Evolutionary conservation across 2,113 vertebrate genomes (phyloP).

Genomic region (Plecturocebus donacophilus): DNA sequence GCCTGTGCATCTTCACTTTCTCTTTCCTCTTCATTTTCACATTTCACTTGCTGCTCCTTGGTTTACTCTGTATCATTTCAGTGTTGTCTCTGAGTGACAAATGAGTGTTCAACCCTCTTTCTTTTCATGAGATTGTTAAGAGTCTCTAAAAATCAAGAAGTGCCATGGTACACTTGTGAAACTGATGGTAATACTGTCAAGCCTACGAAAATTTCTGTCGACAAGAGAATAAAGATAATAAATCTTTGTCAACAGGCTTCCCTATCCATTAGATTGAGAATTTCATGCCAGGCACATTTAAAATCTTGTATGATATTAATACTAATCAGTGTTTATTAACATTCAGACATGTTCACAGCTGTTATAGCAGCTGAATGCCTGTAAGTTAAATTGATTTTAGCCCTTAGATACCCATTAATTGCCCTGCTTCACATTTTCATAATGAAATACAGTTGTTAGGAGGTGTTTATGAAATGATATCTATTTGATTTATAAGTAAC

Average conservation of each 20-base stretch:
- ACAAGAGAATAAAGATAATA: slow-evolving; percentile 59
- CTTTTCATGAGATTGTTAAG: not conserved
- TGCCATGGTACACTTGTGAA: not conserved
- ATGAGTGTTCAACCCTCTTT: not conserved
- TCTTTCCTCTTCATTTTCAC: slow-evolving; percentile 24
- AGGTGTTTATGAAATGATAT: slow-evolving; percentile 78
- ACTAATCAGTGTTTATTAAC: slow-evolving; percentile 84
- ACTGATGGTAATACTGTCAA: slow-evolving; percentile 15
- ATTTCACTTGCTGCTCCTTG: not conserved
- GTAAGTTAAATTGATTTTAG: slow-evolving; percentile 82
- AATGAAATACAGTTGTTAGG: slow-evolving; percentile 83
- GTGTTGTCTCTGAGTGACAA: slow-evolving; percentile 40
- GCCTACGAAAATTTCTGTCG: not conserved
- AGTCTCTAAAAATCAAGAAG: slow-evolving; percentile 25
- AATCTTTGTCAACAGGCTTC: slow-evolving; percentile 54
- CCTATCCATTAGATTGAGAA: slow-evolving; percentile 65
- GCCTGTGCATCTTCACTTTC: not conserved
- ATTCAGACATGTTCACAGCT: slow-evolving; percentile 83
- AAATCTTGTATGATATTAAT: slow-evolving; percentile 80
- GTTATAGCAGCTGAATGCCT: slow-evolving; percentile 82
- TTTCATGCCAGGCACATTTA: slow-evolving; percentile 76
- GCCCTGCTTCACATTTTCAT: slow-evolving; percentile 78
- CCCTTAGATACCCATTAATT: slow-evolving; percentile 82
- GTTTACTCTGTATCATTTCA: not conserved
- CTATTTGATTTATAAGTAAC: slow-evolving; percentile 83